These are phyloP conservation scores for Sericinus montela DNA, from an alignment of 2,888 invertebrate genomes.

Conservation along the genomic window DNA sequence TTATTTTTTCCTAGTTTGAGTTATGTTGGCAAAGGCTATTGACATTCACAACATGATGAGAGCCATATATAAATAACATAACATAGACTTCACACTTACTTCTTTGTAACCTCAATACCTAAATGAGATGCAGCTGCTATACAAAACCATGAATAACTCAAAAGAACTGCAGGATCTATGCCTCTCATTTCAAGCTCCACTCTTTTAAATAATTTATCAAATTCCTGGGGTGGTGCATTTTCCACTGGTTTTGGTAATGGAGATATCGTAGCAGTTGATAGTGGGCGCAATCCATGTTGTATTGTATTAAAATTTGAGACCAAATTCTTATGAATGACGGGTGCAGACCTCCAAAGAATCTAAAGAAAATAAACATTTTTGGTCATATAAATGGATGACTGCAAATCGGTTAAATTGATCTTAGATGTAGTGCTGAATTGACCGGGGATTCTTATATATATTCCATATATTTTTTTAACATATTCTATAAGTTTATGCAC, in stretches of 20 bases:
- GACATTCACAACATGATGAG: too few relatives aligned
- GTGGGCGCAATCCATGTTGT: constrained; percentile 31
- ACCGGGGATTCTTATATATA: too few relatives aligned
- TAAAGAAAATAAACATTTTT: constrained; percentile 23
- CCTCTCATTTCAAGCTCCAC: constrained; percentile 92
- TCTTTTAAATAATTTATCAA: constrained; percentile 89
- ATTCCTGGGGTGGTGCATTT: constrained; percentile 46
- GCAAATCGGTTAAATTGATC: too few relatives aligned
- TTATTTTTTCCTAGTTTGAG: too few relatives aligned
- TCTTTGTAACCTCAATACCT: constrained; percentile 85
- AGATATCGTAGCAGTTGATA: constrained; percentile 37
- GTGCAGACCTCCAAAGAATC: constrained; percentile 50
- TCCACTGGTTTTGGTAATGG: constrained; percentile 39
- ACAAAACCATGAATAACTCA: constrained; percentile 93
- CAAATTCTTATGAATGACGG: constrained; percentile 36
- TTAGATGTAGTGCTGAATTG: too few relatives aligned
- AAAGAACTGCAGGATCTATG: constrained; percentile 91
- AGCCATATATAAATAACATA: too few relatives aligned
- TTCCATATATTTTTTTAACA: too few relatives aligned
- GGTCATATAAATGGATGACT: background rate
- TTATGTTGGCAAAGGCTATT: too few relatives aligned
- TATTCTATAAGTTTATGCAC: too few relatives aligned
- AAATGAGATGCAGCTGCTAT: constrained; percentile 89
- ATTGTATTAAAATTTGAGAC: constrained; percentile 27
- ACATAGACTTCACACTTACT: constrained; percentile 48